phyloP scores from a whole-genome alignment of 2,888 invertebrate genomes.

The Axea sp. region DNA sequence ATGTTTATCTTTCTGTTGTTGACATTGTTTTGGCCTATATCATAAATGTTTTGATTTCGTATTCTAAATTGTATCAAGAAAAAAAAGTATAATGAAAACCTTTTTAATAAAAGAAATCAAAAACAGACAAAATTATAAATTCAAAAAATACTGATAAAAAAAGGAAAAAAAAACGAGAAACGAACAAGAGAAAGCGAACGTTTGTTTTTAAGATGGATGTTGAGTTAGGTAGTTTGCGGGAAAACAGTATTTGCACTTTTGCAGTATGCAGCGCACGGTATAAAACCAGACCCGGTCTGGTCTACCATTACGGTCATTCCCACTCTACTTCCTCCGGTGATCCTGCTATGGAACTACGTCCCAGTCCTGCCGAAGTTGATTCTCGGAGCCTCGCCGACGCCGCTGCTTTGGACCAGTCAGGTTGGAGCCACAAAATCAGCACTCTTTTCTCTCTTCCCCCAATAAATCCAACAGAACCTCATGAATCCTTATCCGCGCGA shows the following conservation, averaged over 20 bases:
- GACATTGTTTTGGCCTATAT: constrained; percentile 51
- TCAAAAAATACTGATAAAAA: constrained; percentile 6
- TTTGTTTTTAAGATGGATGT: constrained; percentile 72
- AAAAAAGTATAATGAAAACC: neutral
- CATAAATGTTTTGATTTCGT: constrained; percentile 20
- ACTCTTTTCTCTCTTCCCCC: constrained; percentile 80
- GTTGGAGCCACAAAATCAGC: constrained; percentile 81
- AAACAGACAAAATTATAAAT: constrained; percentile 33
- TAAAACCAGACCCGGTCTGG: constrained; percentile 97
- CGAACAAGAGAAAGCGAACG: constrained; percentile 66
- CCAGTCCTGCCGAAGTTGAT: constrained; percentile 80
- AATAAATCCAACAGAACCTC: constrained; percentile 72
- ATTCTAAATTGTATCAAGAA: constrained; percentile 18
- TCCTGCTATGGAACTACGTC: constrained; percentile 80
- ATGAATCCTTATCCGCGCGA: constrained; percentile 45
- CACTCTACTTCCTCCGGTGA: constrained; percentile 82
- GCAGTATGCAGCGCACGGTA: constrained; percentile 97
- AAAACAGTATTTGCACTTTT: constrained; percentile 80
- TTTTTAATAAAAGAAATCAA: constrained; percentile 13
- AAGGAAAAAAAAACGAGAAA: constrained; percentile 51
- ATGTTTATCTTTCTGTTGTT: constrained; percentile 26
- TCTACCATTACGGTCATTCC: constrained; percentile 96
- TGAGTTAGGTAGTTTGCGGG: constrained; percentile 78
- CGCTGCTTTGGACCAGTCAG: constrained; percentile 80
- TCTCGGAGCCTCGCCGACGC: constrained; percentile 79